Percentiles rank a stretch among this genome's conserved stretches.
These are phyloP conservation scores for Eupleurogrammus muticus DNA, from an alignment of 2,797 vertebrate genomes.

Conservation along the genomic window DNA sequence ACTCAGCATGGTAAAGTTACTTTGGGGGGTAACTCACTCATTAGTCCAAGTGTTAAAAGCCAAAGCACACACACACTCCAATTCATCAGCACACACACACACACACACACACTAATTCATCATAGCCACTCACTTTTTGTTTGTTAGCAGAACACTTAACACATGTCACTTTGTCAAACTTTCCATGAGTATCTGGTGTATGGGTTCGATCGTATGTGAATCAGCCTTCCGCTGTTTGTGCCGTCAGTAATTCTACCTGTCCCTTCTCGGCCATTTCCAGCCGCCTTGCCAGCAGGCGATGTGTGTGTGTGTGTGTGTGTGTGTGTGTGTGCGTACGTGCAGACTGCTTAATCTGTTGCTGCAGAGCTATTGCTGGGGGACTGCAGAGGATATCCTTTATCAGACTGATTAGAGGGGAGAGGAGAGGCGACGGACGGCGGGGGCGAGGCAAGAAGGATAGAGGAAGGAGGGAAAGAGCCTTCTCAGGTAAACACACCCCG, in stretches of 20 bases:
- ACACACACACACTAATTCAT: slow-evolving; percentile 65
- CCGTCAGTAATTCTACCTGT: slow-evolving; percentile 48
- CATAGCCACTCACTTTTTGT: slow-evolving; percentile 60
- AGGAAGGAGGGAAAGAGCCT: slow-evolving; percentile 30
- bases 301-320: slow-evolving; percentile 28
- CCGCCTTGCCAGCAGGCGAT: slow-evolving; percentile 39
- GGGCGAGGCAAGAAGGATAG: slow-evolving; percentile 43
- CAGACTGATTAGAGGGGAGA: slow-evolving; percentile 72
- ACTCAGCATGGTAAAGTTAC: slow-evolving; percentile 73
- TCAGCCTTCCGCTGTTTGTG: slow-evolving; percentile 10
- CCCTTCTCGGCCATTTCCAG: slow-evolving; percentile 35
- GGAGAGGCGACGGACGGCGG: slow-evolving; percentile 40
- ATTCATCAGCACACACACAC: slow-evolving; percentile 68
- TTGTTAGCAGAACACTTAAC: slow-evolving; percentile 66
- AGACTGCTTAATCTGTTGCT: slow-evolving; percentile 64
- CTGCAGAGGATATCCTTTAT: slow-evolving; percentile 72
- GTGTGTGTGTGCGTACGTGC: slow-evolving; percentile 30
- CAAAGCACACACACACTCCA: slow-evolving; percentile 64
- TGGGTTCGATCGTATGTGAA: slow-evolving; percentile 4
- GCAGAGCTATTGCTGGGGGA: slow-evolving; percentile 64
- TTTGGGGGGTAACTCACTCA: slow-evolving; percentile 78
- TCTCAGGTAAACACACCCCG: slow-evolving; percentile 79
- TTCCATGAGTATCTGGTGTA: not conserved
- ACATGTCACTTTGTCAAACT: slow-evolving; percentile 61
- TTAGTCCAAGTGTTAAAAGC: slow-evolving; percentile 82